Evolutionary conservation across 1,140 invertebrate species (phyloP).

Genomic region (Metaphire vulgaris): DNA sequence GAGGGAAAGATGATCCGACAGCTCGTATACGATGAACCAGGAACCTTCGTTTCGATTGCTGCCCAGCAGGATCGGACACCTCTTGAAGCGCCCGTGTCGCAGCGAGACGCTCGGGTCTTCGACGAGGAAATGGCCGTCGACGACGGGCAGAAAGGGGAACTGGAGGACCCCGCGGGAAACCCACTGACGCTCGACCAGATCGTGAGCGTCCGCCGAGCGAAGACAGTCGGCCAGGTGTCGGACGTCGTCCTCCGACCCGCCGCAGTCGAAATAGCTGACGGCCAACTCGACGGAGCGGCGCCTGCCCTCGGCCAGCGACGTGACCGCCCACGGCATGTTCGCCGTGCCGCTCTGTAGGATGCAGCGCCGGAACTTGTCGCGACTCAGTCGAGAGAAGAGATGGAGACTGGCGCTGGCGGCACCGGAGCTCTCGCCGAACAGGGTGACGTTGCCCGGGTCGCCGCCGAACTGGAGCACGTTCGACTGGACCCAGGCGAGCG

Average conservation of each 20-base stretch:
- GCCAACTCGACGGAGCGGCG: slow-evolving; percentile 72
- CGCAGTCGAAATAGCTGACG: slow-evolving; percentile 68
- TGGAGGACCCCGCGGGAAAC: slow-evolving; percentile 62
- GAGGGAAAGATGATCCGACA: slow-evolving; percentile 31
- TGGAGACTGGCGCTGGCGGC: slow-evolving; percentile 89
- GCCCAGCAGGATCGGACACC: slow-evolving; percentile 83
- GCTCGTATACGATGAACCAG: slow-evolving; percentile 87
- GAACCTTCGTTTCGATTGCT: slow-evolving; percentile 83
- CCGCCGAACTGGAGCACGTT: slow-evolving; percentile 91
- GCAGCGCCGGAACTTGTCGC: slow-evolving; percentile 76
- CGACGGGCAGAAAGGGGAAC: slow-evolving; percentile 76
- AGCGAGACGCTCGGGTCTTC: slow-evolving; percentile 74
- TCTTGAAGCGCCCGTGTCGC: slow-evolving; percentile 78
- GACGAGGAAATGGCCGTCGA: slow-evolving; percentile 83
- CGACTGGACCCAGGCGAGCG: slow-evolving; percentile 66
- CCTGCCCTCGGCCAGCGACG: slow-evolving; percentile 72
- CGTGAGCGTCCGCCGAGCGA: slow-evolving; percentile 61
- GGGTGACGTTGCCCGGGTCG: slow-evolving; percentile 84
- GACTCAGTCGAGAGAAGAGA: slow-evolving; percentile 74
- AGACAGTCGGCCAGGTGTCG: slow-evolving; percentile 72
- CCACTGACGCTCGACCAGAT: slow-evolving; percentile 76
- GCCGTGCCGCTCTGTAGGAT: slow-evolving; percentile 59
- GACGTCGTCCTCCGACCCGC: slow-evolving; percentile 48
- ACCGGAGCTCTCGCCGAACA: slow-evolving; percentile 93
- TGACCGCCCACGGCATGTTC: slow-evolving; percentile 83